These are phyloP conservation scores for Sporophila hypoxantha DNA, from an alignment of 2,113 vertebrate species.

Conservation along the genomic window DNA sequence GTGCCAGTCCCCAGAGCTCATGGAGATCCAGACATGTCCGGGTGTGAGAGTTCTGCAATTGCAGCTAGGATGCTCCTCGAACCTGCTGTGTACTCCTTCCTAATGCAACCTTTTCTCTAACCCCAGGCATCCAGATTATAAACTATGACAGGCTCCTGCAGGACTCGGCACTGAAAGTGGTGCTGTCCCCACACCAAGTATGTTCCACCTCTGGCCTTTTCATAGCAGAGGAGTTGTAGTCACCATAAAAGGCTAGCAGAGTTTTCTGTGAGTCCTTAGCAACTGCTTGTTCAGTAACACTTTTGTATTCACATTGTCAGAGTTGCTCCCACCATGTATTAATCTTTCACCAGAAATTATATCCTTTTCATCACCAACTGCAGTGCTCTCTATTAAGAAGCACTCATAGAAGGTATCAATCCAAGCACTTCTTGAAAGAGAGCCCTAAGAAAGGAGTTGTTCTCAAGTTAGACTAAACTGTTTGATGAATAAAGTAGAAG, in stretches of 20 bases:
- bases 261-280: not conserved
- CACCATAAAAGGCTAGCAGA: not conserved
- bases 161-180: not conserved
- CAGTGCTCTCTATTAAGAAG: conserved; percentile 23
- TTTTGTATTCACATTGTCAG: not conserved
- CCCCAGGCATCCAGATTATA: fast-evolving
- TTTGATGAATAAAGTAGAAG: conserved; percentile 37
- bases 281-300: not conserved
- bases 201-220: not conserved
- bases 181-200: fast-evolving
- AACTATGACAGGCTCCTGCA: fast-evolving
- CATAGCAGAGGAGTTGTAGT: not conserved
- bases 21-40: not conserved
- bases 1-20: fast-evolving
- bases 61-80: not conserved
- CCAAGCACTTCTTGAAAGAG: not conserved
- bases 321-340: not conserved
- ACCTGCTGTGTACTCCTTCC: not conserved
- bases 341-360: conserved; percentile 23
- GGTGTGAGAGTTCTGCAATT: not conserved
- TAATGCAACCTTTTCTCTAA: not conserved
- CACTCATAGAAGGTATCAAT: not conserved
- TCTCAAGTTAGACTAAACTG: conserved; percentile 55
- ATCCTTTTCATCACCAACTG: not conserved
- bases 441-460: not conserved